Conservation (phyloP, 1,140 invertebrate species). For the Sinella curviseta region DNA sequence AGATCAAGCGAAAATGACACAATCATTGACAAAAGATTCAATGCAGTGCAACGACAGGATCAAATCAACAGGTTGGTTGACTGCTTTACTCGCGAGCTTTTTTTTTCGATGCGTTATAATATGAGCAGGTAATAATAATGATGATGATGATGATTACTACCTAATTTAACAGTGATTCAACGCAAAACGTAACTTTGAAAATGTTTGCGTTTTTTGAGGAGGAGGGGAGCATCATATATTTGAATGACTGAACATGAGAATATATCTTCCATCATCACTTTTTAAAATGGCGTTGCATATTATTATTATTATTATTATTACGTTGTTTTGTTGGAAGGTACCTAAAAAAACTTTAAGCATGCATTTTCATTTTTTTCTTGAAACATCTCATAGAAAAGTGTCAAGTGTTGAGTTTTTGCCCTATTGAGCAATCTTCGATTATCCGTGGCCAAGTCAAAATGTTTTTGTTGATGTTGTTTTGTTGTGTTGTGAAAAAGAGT, state of each 20-base stretch:
- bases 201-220: no score
- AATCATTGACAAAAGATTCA: neutral
- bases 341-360: neutral
- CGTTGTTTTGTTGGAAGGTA: neutral
- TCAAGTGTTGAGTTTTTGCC: neutral
- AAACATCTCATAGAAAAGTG: neutral
- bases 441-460: neutral
- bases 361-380: neutral
- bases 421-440: conserved; percentile 12
- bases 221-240: no score
- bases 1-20: conserved; percentile 2
- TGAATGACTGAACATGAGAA: no score
- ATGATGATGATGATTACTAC: no score
- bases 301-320: no score
- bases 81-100: neutral
- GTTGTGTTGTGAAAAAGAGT: neutral
- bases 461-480: neutral
- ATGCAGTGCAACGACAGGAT: neutral
- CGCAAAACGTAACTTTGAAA: no score
- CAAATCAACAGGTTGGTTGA: no score
- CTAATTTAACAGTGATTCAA: no score
- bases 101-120: no score
- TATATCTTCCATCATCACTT: no score
- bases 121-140: no score
- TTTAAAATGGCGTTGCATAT: no score